phyloP scores from a whole-genome alignment of 2,888 invertebrate species.

The Antitype chi region DNA sequence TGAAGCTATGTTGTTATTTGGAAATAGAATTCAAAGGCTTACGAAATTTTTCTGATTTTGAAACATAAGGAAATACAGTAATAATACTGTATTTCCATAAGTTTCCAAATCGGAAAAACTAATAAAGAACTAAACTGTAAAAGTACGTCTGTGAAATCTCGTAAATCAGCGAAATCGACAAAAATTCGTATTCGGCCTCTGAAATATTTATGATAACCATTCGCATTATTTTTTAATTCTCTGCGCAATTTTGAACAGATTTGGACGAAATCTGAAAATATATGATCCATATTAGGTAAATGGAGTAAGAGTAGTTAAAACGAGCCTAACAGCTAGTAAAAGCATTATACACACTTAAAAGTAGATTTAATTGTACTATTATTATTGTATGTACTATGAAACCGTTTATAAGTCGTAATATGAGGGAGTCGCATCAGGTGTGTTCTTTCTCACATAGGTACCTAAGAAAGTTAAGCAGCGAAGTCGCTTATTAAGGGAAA shows the following conservation, averaged over 20 bases:
- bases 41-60: too few species aligned
- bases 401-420: conserved; percentile 18
- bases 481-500: conserved; percentile 24
- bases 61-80: too few species aligned
- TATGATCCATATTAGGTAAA: neutral
- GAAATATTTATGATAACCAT: neutral
- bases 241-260: neutral
- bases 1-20: too few species aligned
- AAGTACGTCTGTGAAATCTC: too few species aligned
- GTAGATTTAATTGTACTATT: neutral
- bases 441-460: conserved; percentile 27
- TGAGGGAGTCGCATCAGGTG: conserved; percentile 27
- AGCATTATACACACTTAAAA: neutral
- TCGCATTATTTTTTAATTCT: neutral
- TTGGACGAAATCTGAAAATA: neutral
- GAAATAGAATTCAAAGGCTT: too few species aligned
- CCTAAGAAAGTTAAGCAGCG: neutral
- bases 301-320: neutral
- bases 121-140: too few species aligned
- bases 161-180: too few species aligned
- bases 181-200: too few species aligned
- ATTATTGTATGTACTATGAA: conserved; percentile 15
- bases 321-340: neutral
- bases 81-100: too few species aligned
- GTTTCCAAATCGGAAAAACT: too few species aligned